Conservation (phyloP, 2,888 invertebrate genomes). For the Anarsia innoxiella region DNA sequence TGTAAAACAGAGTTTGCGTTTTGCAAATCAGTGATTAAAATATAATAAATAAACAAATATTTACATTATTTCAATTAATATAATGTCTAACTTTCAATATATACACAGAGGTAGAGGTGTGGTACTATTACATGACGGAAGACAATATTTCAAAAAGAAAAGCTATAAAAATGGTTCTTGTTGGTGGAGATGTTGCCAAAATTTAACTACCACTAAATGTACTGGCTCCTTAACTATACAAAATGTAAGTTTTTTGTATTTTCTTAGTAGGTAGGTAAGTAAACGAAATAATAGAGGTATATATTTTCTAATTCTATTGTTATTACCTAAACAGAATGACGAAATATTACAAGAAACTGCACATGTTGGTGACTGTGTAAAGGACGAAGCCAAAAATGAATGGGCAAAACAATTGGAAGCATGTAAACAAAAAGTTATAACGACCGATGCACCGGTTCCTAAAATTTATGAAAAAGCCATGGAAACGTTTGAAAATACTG, state of each 20-base stretch:
- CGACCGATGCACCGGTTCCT: constrained; percentile 2
- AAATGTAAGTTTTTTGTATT: constrained; percentile 3
- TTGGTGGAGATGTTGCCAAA: constrained; percentile 8
- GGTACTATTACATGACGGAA: background rate
- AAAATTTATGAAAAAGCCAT: constrained; percentile 2
- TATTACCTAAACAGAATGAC: background rate
- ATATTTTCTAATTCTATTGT: background rate
- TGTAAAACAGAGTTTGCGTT: background rate
- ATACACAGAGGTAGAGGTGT: constrained; percentile 2
- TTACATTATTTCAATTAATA: background rate
- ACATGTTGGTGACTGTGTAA: background rate
- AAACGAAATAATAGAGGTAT: background rate
- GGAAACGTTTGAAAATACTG: background rate
- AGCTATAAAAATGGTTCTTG: constrained; percentile 6
- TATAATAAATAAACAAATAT: background rate
- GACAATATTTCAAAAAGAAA: constrained; percentile 9
- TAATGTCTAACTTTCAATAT: background rate
- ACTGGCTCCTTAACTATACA: constrained; percentile 3
- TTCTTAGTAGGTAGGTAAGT: background rate
- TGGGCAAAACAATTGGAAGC: constrained; percentile 1
- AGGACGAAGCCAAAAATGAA: background rate
- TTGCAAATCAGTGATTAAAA: background rate
- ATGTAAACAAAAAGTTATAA: background rate
- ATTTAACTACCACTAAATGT: constrained; percentile 3
- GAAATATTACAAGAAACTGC: background rate